Percentiles rank a stretch among this genome's conserved stretches.
Evolutionary conservation across 2,113 vertebrate species (phyloP).

Genomic region (Esox niger): DNA sequence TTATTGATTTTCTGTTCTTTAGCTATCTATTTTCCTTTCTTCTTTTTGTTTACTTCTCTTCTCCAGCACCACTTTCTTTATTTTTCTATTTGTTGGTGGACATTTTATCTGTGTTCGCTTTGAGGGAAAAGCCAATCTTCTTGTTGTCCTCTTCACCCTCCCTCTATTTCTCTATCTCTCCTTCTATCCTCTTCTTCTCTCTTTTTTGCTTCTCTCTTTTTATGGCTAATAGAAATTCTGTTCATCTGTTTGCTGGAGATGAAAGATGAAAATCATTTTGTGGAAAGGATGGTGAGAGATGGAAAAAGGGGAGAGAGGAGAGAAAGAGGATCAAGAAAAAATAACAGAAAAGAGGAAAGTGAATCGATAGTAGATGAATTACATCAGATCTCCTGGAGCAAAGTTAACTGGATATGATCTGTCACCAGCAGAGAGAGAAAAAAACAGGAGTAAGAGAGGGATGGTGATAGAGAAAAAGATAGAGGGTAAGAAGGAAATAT

Average conservation of each 20-base stretch:
- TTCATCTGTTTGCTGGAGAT: slow-evolving; percentile 64
- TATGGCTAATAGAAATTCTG: slow-evolving; percentile 66
- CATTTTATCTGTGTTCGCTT: slow-evolving; percentile 55
- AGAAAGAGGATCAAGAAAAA: slow-evolving; percentile 34
- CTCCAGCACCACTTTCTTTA: slow-evolving; percentile 42
- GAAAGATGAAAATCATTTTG: slow-evolving; percentile 70
- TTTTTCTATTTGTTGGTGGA: slow-evolving; percentile 58
- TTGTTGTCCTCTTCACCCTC: slow-evolving; percentile 33
- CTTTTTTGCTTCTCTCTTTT: slow-evolving; percentile 5
- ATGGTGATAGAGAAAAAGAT: too few relatives aligned
- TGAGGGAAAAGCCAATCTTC: slow-evolving; percentile 66
- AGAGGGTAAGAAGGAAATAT: too few relatives aligned
- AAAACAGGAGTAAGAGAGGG: too few relatives aligned
- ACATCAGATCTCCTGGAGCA: slow-evolving; percentile 73
- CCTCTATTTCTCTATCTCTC: too few relatives aligned
- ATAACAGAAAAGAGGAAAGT: slow-evolving; percentile 51
- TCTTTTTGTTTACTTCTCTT: slow-evolving; percentile 47
- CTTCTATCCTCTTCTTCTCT: too few relatives aligned
- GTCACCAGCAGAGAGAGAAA: slow-evolving; percentile 51
- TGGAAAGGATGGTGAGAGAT: slow-evolving; percentile 33
- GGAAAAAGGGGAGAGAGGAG: background rate
- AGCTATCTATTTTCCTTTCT: slow-evolving; percentile 41
- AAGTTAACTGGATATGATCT: slow-evolving; percentile 79
- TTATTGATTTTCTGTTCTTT: slow-evolving; percentile 57
- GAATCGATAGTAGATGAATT: slow-evolving; percentile 77